phyloP scores from a whole-genome alignment of 2,797 vertebrate species.

The Hippoglossus hippoglossus region DNA sequence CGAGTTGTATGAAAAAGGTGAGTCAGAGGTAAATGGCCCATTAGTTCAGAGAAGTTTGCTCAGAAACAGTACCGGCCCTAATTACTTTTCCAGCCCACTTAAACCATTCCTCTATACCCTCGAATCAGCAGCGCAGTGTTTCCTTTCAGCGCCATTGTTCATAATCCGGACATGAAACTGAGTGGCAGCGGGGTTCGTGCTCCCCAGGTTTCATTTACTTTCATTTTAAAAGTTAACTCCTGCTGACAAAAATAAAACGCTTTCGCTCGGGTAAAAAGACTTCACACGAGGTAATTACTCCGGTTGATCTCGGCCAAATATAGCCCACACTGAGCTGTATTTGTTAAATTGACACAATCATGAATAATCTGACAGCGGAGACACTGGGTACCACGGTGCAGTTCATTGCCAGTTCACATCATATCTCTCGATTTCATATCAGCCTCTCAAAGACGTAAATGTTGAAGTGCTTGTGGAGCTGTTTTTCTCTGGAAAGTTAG shows the following conservation, averaged over 20 bases:
- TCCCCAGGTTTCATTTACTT: slow-evolving; percentile 62
- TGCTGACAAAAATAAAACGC: slow-evolving; percentile 61
- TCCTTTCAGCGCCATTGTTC: slow-evolving; percentile 59
- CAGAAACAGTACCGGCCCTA: slow-evolving; percentile 50
- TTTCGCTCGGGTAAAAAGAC: slow-evolving; percentile 51
- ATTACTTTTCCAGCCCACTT: slow-evolving; percentile 58
- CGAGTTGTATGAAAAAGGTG: slow-evolving; percentile 50
- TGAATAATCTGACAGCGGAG: slow-evolving; percentile 51
- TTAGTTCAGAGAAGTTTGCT: slow-evolving; percentile 53
- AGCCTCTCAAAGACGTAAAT: slow-evolving; percentile 1
- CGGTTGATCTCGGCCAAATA: slow-evolving; percentile 48
- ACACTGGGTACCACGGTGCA: slow-evolving; percentile 17
- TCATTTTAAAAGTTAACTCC: slow-evolving; percentile 61
- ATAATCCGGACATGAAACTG: slow-evolving; percentile 48
- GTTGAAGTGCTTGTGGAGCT: background rate
- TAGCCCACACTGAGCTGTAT: slow-evolving; percentile 54
- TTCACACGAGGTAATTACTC: slow-evolving; percentile 61
- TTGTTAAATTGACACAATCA: slow-evolving; percentile 63
- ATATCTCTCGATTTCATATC: too few relatives aligned
- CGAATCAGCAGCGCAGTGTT: slow-evolving; percentile 41
- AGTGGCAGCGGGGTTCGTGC: slow-evolving; percentile 47
- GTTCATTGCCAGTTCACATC: slow-evolving; percentile 1
- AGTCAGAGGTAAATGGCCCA: slow-evolving; percentile 45
- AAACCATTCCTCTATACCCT: slow-evolving; percentile 44
- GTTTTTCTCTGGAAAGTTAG: background rate